phyloP scores from a whole-genome alignment of 2,888 invertebrate genomes.

The Parascotia fuliginaria region DNA sequence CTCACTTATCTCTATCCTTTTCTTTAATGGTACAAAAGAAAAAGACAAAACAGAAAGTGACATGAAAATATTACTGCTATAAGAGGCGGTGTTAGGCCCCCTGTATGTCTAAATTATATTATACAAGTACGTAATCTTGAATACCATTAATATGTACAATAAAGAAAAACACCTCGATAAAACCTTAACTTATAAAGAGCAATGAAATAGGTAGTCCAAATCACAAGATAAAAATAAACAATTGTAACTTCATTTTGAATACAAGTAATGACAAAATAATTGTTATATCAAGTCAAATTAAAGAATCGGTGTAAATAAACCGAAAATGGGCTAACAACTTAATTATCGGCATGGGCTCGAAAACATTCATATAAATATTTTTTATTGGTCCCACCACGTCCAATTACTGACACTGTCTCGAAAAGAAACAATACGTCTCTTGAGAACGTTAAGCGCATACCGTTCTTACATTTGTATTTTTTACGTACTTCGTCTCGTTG shows the following conservation, averaged over 20 bases:
- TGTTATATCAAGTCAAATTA: background rate
- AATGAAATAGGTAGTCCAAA: too few relatives aligned
- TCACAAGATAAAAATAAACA: too few relatives aligned
- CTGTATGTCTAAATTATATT: too few relatives aligned
- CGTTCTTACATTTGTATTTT: conserved; percentile 15
- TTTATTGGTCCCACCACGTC: conserved; percentile 9
- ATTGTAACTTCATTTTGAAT: background rate
- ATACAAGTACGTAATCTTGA: too few relatives aligned
- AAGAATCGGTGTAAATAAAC: background rate
- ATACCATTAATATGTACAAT: too few relatives aligned
- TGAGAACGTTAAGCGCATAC: conserved; percentile 16
- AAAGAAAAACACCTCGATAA: too few relatives aligned
- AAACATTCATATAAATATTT: conserved; percentile 5
- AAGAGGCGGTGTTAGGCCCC: too few relatives aligned
- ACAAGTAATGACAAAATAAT: background rate
- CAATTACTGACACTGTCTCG: conserved; percentile 12
- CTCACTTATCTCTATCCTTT: too few relatives aligned
- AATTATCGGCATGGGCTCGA: conserved; percentile 1
- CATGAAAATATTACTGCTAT: too few relatives aligned
- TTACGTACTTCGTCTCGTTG: conserved; percentile 14
- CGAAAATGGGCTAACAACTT: background rate
- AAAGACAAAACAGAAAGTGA: too few relatives aligned
- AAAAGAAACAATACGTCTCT: conserved; percentile 12
- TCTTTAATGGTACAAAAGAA: too few relatives aligned
- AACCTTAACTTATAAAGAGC: too few relatives aligned